Base-by-base conservation (phyloP, 2,888 invertebrate genomes). In the Dioctria rufipes region DNA sequence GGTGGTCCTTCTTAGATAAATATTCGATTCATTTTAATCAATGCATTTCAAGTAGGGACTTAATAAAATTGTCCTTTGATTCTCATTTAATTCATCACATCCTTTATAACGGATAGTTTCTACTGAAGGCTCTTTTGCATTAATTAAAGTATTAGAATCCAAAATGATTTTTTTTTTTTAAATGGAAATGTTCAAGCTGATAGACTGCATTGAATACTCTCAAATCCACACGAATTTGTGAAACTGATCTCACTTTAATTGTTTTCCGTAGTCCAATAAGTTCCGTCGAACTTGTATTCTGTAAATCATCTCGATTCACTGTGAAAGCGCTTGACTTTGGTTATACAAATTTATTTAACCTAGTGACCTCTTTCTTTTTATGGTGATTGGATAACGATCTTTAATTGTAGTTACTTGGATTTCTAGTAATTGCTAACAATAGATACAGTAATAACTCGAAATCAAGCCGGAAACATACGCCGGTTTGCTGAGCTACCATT, bases 1-100 rank as follows among this genome's bases (percentile, higher is more conserved):
- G n/a, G n/a, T n/a, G n/a, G n/a, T n/a, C n/a, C n/a, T 96, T 96
- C 97, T 92, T 84, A 96, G 90, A 84, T 93, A 93, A 83, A 97
- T 91, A 84, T 92, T 92, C 0, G 94, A 92, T 49, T 89, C 87
- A 3, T 86, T 81, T 58, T 85, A 85, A 65, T 90, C 87, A 11
- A 90, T 85, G 39, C 91, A 88, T 43, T 91, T 88, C 58, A 89
- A 86, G 37, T 91, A 89, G 0, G 92, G 90, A 81, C 90, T 90
- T 1, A 89, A 82, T n/a, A 95, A 92, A 4, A 94, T 93, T 75
- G 90, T 87, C 81, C 90, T 87, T 88, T 96, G 96, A 83, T 91
- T 91, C 0, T 86, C 82, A 85, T 94, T 95, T 40, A 94, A 88
- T 3, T 84, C 75, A 63, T 89, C 87, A 88, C 88, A 86, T 3